Evolutionary conservation across 23 tunicate genomes (phyloP), one percentile per base, ranked within the genome.

Genomic region (Oikopleura vanhoeffeni): DNA sequence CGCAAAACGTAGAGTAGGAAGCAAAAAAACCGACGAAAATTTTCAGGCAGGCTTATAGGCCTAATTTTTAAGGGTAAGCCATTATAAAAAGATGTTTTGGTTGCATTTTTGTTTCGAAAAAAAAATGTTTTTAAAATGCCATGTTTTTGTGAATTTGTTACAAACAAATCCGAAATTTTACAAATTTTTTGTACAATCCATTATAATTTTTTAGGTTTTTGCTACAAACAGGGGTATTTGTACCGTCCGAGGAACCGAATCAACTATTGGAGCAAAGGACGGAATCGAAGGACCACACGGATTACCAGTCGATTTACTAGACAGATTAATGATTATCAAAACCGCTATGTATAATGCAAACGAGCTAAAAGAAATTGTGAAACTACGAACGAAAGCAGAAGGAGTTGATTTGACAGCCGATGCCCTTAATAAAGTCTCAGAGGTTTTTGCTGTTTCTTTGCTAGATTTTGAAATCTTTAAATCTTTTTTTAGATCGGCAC

Each of bases 201-300:
- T 49, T 49, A 8, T 13, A 13, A 8, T 49, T 49, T 8, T 49
- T 49, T 13, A 71, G 79, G 79, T 71, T 71, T 71, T 71, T n/a
- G 79, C 79, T 13, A 71, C 79, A 24, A 71, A 71, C 35, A 30
- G 79, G 35, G 79, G 79, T 38, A 28, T 41, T 0, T 84, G 60
- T 28, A 40, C 84, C 2, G 79, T 84, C 84, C 60, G 85, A 13
- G 82, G 40, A 60, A 84, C 58, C 34, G 40, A 76, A 39, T 76
- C 39, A 38, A 40, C 0, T 76, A 40, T 83, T 84, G 91, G 99
- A 40, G 99, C 96, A n/a, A 90, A 88, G 40, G 99, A 95, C 76
- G 99, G 89, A 83, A 86, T 90, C 8, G 40, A 90, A 0, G 92
- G 96, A 39, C 99, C 99, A 36, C 99, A 95, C 83, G 99, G 99